Evolutionary conservation across 2,113 vertebrate genomes (phyloP).

Genomic region (Sus scrofa): T2T-Sscrofa CM000826.6:79894001-79894500

Average conservation of each 20-base stretch:
- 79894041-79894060: too few relatives aligned
- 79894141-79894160: too few relatives aligned
- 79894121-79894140: too few relatives aligned
- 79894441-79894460: not conserved
- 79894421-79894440: not conserved
- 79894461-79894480: not conserved
- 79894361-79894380: not conserved
- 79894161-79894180: too few relatives aligned
- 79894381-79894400: not conserved
- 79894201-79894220: not conserved
- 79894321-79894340: not conserved
- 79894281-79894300: not conserved
- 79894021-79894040: too few relatives aligned
- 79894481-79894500: not conserved
- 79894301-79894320: not conserved
- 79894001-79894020: too few relatives aligned
- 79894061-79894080: too few relatives aligned
- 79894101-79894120: too few relatives aligned
- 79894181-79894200: not conserved
- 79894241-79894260: not conserved
- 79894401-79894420: not conserved
- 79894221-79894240: not conserved
- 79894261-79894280: not conserved
- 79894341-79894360: not conserved
- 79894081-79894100: too few relatives aligned